Evolutionary conservation across 2,888 invertebrate species (phyloP).

Genomic region (Dicranocentrus wangi): DNA sequence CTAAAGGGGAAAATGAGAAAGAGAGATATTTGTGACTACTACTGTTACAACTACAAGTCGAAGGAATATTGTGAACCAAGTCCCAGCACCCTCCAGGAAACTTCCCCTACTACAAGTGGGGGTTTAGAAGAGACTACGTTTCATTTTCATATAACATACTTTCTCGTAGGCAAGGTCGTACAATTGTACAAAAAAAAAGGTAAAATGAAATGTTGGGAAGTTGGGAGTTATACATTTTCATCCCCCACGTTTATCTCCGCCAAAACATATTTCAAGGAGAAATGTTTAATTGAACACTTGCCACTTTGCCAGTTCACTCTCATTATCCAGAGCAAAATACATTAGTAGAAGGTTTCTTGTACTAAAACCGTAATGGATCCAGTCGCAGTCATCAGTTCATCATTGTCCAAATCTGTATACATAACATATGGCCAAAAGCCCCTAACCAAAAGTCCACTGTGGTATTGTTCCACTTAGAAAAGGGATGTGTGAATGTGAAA

Average conservation of each 20-base stretch:
- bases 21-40: too few relatives aligned
- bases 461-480: conserved; percentile 11
- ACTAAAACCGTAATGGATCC: not conserved
- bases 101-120: too few relatives aligned
- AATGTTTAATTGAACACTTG: conserved; percentile 68
- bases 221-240: conserved; percentile 4
- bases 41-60: too few relatives aligned
- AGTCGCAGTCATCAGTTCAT: too few relatives aligned
- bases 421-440: conserved; percentile 47
- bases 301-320: conserved; percentile 65
- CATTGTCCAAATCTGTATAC: not conserved
- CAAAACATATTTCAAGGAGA: conserved; percentile 23
- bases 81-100: too few relatives aligned
- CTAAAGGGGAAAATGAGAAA: conserved; percentile 32
- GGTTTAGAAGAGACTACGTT: too few relatives aligned
- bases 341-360: not conserved
- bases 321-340: conserved; percentile 46
- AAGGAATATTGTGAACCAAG: too few relatives aligned
- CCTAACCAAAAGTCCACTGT: not conserved
- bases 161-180: too few relatives aligned
- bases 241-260: conserved; percentile 24
- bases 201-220: too few relatives aligned
- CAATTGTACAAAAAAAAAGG: too few relatives aligned
- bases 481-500: too few relatives aligned
- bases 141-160: too few relatives aligned